phyloP scores from a whole-genome alignment of 2,888 invertebrate species.

The Tortrix viridana region DNA sequence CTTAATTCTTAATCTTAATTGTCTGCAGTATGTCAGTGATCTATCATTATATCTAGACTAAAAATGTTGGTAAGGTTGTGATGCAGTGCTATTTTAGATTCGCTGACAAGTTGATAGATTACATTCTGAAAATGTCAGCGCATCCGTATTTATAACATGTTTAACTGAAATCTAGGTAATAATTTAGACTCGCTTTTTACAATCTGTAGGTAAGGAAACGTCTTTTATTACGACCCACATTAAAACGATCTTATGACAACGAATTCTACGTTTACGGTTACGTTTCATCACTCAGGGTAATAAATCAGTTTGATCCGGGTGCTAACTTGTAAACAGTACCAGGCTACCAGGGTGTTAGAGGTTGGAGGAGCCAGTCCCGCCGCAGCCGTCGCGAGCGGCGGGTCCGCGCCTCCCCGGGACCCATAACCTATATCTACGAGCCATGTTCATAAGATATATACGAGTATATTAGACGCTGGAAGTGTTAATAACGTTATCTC shows the following conservation, averaged over 20 bases:
- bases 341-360: slow-evolving; percentile 20
- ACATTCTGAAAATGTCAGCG: slow-evolving; percentile 12
- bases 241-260: neutral
- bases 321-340: slow-evolving; percentile 9
- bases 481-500: slow-evolving; percentile 30
- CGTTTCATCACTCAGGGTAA: slow-evolving; percentile 20
- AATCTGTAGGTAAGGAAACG: too few species aligned
- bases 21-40: neutral
- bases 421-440: slow-evolving; percentile 1
- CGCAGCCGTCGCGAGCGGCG: slow-evolving; percentile 78
- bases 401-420: slow-evolving; percentile 45
- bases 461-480: slow-evolving; percentile 10
- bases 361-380: slow-evolving; percentile 64
- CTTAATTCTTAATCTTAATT: too few species aligned
- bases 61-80: neutral
- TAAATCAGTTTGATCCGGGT: slow-evolving; percentile 30
- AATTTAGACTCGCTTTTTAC: too few species aligned
- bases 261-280: slow-evolving; percentile 7
- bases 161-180: neutral
- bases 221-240: neutral
- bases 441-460: slow-evolving; percentile 4
- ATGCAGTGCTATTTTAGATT: neutral
- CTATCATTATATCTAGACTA: neutral
- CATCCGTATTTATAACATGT: neutral
- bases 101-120: slow-evolving; percentile 31